Evolutionary conservation across 2,113 vertebrate species (phyloP).

Genomic region (Sapayoa aenigma): DNA sequence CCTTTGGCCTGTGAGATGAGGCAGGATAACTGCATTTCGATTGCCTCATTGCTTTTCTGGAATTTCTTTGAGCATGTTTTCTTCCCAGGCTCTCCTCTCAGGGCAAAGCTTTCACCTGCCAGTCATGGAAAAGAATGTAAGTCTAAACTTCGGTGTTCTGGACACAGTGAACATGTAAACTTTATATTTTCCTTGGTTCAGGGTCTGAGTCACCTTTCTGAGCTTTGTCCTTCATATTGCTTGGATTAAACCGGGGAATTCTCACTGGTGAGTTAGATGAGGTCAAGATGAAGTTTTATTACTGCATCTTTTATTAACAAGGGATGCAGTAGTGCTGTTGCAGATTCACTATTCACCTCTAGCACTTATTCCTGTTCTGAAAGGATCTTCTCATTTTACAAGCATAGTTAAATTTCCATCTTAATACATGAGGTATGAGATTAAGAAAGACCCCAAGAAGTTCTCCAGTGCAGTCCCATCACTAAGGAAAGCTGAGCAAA

Average conservation of each 20-base stretch:
- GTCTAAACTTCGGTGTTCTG: not conserved
- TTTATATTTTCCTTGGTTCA: not conserved
- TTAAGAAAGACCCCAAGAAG: not conserved
- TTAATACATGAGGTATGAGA: not conserved
- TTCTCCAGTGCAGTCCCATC: fast-evolving
- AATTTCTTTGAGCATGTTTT: not conserved
- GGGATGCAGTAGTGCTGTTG: fast-evolving
- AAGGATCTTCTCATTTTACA: not conserved
- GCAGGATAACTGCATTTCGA: not conserved
- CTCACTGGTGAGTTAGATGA: not conserved
- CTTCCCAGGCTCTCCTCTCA: not conserved
- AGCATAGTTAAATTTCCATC: not conserved
- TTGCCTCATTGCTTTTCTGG: not conserved
- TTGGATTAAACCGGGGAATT: not conserved
- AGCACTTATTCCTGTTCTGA: not conserved
- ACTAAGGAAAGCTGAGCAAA: not conserved
- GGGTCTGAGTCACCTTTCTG: not conserved
- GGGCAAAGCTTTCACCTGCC: not conserved
- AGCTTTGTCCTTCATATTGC: not conserved
- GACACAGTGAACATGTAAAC: not conserved
- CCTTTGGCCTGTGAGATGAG: not conserved
- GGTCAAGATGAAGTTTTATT: not conserved
- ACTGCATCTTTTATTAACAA: not conserved
- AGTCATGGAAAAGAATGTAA: not conserved
- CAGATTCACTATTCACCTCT: not conserved